Evolutionary conservation across 1,140 invertebrate species (phyloP), one percentile per base, ranked within the genome.

Genomic region (Drosophila virilis): DNA sequence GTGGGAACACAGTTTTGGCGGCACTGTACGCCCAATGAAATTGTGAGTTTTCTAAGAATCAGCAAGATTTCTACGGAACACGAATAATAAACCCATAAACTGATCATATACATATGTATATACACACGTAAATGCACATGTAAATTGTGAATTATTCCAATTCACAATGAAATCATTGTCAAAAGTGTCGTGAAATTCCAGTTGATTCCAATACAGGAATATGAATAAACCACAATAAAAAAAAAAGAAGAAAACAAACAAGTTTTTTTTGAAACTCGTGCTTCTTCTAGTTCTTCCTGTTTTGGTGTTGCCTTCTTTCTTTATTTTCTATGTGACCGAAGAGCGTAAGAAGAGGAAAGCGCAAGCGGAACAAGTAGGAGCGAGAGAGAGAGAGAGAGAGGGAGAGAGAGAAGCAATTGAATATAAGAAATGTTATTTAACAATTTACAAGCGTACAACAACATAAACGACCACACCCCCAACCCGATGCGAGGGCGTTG

Each of bases 81-180:
- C 33, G 10, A 8, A 33, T 50, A 50, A 32, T 50, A 32, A 32
- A 32, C 8, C 12, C 32, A 32, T 50, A 32, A 32, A 50, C 8
- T 37, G 9, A 52, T 10, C 15, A 54, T 5, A 28, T 28, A 5
- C 12, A 50, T 55, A 55, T 35, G 46, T 15, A 17, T 2, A 10
- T n/a, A n/a, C 46, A 13, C 15, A 22, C 22, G 3, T 17, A 50
- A 55, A 55, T 42, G 46, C 15, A 10, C 15, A n/a, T 57, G 22
- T 28, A 17, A 17, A 17, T 17, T 17, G 17, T 17, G 17, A 17
- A 17, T 17, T 17, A 17, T 1, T 17, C 17, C 1, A 17, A 17
- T 17, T 17, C 17, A 17, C 17, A 17, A 74, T 74, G 72, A 70
- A 74, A 74, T 74, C 72, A 74, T 70, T 72, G 32, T 59, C n/a